Conservation (phyloP, 1,140 invertebrate species). For the Nasonia giraulti region DNA sequence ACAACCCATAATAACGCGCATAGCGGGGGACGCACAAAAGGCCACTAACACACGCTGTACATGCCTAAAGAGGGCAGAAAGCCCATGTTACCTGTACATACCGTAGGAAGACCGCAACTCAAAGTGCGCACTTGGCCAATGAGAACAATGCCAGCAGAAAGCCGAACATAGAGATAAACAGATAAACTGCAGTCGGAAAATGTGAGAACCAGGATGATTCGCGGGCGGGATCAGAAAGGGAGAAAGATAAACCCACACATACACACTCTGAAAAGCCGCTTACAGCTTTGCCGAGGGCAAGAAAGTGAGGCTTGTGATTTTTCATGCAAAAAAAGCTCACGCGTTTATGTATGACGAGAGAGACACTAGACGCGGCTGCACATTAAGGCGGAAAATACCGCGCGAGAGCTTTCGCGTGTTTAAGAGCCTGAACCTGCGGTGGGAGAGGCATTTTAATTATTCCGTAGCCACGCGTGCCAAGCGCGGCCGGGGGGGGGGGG, state of each 20-base stretch:
- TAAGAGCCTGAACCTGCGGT: background rate
- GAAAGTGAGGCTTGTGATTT: slow-evolving; percentile 15
- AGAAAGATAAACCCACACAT: background rate
- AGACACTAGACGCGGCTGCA: background rate
- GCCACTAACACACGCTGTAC: too few relatives aligned
- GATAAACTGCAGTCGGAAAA: background rate
- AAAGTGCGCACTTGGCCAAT: slow-evolving; percentile 10
- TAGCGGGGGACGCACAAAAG: background rate
- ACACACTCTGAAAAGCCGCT: slow-evolving; percentile 28
- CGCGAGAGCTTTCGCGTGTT: slow-evolving; percentile 10
- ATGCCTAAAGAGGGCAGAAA: background rate
- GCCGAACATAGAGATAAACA: background rate
- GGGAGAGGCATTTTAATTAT: slow-evolving; percentile 36
- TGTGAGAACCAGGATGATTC: slow-evolving; percentile 20
- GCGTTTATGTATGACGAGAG: background rate
- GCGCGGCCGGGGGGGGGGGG: background rate
- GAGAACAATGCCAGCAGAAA: slow-evolving; percentile 18
- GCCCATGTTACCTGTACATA: background rate
- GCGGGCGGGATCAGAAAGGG: slow-evolving; percentile 4
- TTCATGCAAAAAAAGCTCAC: background rate
- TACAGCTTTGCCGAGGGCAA: background rate
- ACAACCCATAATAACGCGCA: background rate
- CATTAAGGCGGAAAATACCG: background rate
- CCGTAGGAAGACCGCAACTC: background rate
- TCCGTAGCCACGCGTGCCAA: background rate